These are phyloP conservation scores for Lithosia quadra DNA, from an alignment of 2,888 invertebrate species.

Conservation along the genomic window DNA sequence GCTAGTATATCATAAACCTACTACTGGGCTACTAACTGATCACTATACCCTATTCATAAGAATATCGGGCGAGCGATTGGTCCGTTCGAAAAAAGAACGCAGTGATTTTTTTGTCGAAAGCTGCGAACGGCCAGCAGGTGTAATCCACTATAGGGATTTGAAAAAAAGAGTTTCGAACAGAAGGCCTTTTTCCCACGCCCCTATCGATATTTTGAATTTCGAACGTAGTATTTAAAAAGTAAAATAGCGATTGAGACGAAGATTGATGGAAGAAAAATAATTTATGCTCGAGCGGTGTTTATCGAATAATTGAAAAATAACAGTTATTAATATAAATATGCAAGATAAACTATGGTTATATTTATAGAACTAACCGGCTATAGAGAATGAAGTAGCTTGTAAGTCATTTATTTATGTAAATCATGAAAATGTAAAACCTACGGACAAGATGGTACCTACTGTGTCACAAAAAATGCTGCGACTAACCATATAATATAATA, in stretches of 20 bases:
- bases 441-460: too few species aligned
- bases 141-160: slow-evolving; percentile 84
- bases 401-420: not conserved
- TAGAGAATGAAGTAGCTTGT: not conserved
- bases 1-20: not conserved
- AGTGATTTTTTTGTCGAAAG: slow-evolving; percentile 83
- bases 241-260: slow-evolving; percentile 26
- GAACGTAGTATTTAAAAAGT: slow-evolving; percentile 62
- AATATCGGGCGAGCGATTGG: slow-evolving; percentile 74
- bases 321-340: slow-evolving; percentile 11
- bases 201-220: slow-evolving; percentile 76
- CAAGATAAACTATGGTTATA: not conserved
- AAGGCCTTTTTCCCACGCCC: slow-evolving; percentile 86
- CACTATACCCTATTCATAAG: slow-evolving; percentile 56
- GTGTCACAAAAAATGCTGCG: too few species aligned
- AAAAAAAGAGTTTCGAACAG: slow-evolving; percentile 82
- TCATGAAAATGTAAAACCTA: too few species aligned
- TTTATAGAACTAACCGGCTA: not conserved
- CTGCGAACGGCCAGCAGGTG: slow-evolving; percentile 86
- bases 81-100: slow-evolving; percentile 76
- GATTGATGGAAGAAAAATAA: slow-evolving; percentile 28
- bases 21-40: slow-evolving; percentile 29
- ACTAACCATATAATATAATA: too few species aligned
- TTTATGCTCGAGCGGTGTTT: not conserved
- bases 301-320: slow-evolving; percentile 7